Percentiles rank a stretch among this genome's conserved stretches.
phyloP scores from a whole-genome alignment of 1,140 invertebrate genomes.

The Neodiprion virginianus region DNA sequence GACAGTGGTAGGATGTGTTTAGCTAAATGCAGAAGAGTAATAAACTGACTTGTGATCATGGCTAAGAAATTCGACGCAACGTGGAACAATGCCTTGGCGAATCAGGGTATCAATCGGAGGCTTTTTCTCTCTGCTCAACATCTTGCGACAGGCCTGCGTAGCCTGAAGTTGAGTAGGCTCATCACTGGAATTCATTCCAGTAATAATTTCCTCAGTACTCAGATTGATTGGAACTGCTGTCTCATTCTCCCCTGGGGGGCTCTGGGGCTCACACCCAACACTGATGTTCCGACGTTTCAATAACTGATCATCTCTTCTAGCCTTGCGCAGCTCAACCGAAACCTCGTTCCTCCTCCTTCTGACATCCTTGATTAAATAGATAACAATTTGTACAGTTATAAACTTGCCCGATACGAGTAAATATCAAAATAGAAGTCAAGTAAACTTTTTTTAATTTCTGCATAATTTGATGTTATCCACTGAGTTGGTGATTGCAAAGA shows the following conservation, averaged over 20 bases:
- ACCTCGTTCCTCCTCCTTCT: constrained; percentile 87
- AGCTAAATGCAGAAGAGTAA: constrained; percentile 4
- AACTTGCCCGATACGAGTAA: neutral
- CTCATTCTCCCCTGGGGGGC: constrained; percentile 65
- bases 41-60: constrained; percentile 71
- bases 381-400: constrained; percentile 11
- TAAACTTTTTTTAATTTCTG: too few species aligned
- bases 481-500: too few species aligned
- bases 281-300: constrained; percentile 90
- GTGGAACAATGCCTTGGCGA: constrained; percentile 83
- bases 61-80: constrained; percentile 80
- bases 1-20: too few species aligned
- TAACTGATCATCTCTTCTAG: constrained; percentile 94
- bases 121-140: constrained; percentile 89
- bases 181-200: constrained; percentile 69
- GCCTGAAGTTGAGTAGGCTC: constrained; percentile 68
- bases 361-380: constrained; percentile 71
- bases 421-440: too few species aligned
- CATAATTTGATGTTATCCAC: too few species aligned
- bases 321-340: constrained; percentile 89
- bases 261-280: constrained; percentile 58
- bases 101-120: constrained; percentile 95
- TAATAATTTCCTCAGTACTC: constrained; percentile 70
- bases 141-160: constrained; percentile 83
- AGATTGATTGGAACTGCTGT: constrained; percentile 55